Percentiles rank a stretch among this genome's conserved stretches.
Evolutionary conservation across 1,140 invertebrate species (phyloP).

Genomic region (Anastrepha obliqua): DNA sequence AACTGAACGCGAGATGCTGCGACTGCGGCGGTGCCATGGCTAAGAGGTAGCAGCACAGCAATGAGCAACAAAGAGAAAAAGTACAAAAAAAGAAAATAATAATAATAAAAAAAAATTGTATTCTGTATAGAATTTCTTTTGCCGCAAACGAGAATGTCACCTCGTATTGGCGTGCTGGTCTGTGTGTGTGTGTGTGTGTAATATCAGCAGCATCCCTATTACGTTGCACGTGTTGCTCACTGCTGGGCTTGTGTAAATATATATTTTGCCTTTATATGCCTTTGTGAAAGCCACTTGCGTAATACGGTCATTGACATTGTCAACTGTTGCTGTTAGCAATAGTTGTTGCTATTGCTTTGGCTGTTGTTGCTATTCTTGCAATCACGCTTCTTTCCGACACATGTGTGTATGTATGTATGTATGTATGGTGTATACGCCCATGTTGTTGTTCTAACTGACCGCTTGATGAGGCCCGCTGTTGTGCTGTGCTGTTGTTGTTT

Average conservation of each 20-base stretch:
- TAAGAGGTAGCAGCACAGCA: neutral
- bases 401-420: no score
- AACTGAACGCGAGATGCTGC: conserved; percentile 23
- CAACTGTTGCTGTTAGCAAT: neutral
- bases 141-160: conserved; percentile 16
- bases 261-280: neutral
- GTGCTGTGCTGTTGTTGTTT: neutral
- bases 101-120: neutral
- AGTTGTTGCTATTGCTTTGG: neutral
- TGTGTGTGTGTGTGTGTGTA: neutral
- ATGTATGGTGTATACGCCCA: no score
- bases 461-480: neutral
- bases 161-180: neutral
- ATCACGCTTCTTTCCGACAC: neutral
- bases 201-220: neutral
- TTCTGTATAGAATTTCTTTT: conserved; percentile 29
- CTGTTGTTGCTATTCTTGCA: no score
- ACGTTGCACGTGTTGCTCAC: conserved; percentile 27
- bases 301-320: conserved; percentile 71
- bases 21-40: neutral
- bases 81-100: neutral
- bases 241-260: neutral
- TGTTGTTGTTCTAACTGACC: neutral
- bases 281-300: conserved; percentile 62
- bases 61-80: neutral